A percentile compares a stretch with the other conserved stretches of the same genome.
These are phyloP conservation scores for Chlorops oryzae DNA, from an alignment of 1,140 invertebrate species.

Conservation along the genomic window DNA sequence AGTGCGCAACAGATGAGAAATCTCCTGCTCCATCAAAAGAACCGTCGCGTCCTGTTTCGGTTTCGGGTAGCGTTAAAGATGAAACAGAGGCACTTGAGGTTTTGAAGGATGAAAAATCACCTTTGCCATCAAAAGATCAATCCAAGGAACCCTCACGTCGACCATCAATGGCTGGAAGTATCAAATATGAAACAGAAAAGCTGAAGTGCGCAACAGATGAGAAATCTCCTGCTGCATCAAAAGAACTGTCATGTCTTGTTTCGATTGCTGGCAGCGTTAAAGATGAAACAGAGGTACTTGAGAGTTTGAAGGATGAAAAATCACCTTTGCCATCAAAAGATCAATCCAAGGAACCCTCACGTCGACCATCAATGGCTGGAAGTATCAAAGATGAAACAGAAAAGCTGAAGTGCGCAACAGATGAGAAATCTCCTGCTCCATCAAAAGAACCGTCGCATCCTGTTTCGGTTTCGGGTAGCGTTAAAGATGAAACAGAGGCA, in stretches of 20 bases:
- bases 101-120: slow-evolving; percentile 8
- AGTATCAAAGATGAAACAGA: too few relatives aligned
- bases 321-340: slow-evolving; percentile 8
- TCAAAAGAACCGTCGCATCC: too few relatives aligned
- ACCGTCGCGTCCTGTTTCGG: slow-evolving; percentile 19
- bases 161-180: background rate
- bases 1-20: too few relatives aligned
- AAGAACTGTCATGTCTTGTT: slow-evolving; percentile 19
- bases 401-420: too few relatives aligned
- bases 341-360: too few relatives aligned
- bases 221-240: slow-evolving; percentile 9
- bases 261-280: slow-evolving; percentile 20
- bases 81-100: slow-evolving; percentile 17
- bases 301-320: slow-evolving; percentile 15
- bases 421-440: too few relatives aligned
- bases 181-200: background rate
- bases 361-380: too few relatives aligned
- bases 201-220: slow-evolving; percentile 1
- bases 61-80: slow-evolving; percentile 12
- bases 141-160: background rate
- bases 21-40: slow-evolving; percentile 9
- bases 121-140: background rate
- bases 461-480: too few relatives aligned
- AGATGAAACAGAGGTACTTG: slow-evolving; percentile 8
- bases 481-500: too few relatives aligned